Evolutionary conservation across 2,888 invertebrate species (phyloP).

Genomic region (Nymphalis polychloros): DNA sequence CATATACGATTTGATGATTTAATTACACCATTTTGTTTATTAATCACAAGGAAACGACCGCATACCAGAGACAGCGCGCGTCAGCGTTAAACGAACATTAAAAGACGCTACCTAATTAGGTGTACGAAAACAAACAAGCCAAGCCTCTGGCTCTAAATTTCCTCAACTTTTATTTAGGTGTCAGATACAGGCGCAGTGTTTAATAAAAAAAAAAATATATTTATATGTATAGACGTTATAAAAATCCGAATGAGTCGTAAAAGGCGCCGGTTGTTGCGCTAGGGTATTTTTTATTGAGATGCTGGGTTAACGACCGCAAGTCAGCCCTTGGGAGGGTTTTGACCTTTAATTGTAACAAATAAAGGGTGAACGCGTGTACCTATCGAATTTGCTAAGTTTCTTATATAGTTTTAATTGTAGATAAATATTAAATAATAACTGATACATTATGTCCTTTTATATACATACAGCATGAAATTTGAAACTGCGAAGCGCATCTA

Average conservation of each 20-base stretch:
- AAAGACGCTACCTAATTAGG: constrained; percentile 7
- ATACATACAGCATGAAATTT: too few relatives aligned
- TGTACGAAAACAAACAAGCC: constrained; percentile 6
- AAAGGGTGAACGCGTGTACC: constrained; percentile 36
- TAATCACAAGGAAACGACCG: neutral
- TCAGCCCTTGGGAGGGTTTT: constrained; percentile 56
- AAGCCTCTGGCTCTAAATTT: neutral
- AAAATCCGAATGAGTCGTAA: constrained; percentile 65
- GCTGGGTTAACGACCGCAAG: constrained; percentile 57
- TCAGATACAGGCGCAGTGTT: constrained; percentile 40
- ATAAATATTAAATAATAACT: too few relatives aligned
- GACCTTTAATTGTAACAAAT: constrained; percentile 64
- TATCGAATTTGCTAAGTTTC: constrained; percentile 5
- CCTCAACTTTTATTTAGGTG: constrained; percentile 40
- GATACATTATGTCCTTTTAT: too few relatives aligned
- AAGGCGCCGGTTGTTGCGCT: constrained; percentile 53
- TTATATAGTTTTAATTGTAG: too few relatives aligned
- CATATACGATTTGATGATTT: too few relatives aligned
- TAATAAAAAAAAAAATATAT: constrained; percentile 42
- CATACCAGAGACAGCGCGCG: constrained; percentile 5
- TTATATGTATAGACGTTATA: constrained; percentile 53
- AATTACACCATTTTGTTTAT: constrained; percentile 7
- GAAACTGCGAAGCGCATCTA: too few relatives aligned
- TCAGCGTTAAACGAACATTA: constrained; percentile 5
- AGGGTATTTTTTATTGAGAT: constrained; percentile 67